phyloP scores from a whole-genome alignment of 2,888 invertebrate genomes.

The Caenorhabditis sinica region DNA sequence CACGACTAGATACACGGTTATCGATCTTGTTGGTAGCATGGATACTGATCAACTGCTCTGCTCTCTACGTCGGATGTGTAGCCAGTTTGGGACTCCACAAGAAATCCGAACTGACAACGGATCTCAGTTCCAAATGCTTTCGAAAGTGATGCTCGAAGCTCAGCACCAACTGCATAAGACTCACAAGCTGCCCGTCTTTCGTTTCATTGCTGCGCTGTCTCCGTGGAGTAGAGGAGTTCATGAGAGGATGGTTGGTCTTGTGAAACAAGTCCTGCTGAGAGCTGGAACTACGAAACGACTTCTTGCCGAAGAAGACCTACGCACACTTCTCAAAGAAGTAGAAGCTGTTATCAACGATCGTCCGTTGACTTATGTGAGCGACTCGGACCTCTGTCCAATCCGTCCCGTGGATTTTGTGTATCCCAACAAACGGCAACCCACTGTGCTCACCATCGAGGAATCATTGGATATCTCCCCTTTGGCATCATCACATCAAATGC shows the following conservation, averaged over 20 bases:
- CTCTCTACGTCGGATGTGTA: conserved; percentile 11
- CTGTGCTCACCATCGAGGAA: conserved; percentile 7
- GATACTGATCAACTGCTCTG: background rate
- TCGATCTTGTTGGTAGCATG: conserved; percentile 6
- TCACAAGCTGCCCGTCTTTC: conserved; percentile 11
- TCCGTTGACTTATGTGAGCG: conserved; percentile 4
- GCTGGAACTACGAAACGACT: conserved; percentile 2
- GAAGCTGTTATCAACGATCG: conserved; percentile 15
- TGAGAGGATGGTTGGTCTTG: conserved; percentile 83
- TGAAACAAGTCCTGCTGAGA: background rate
- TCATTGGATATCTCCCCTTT: background rate
- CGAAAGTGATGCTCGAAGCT: background rate
- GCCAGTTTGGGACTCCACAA: conserved; percentile 24
- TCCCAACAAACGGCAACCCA: conserved; percentile 11
- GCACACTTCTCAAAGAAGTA: conserved; percentile 12
- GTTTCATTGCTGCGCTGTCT: conserved; percentile 33
- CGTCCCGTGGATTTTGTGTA: conserved; percentile 25
- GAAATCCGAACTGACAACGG: conserved; percentile 36
- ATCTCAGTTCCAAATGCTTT: conserved; percentile 8
- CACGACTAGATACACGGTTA: conserved; percentile 14
- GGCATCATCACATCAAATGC: background rate
- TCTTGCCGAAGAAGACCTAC: background rate
- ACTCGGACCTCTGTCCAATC: background rate
- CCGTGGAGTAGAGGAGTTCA: conserved; percentile 82
- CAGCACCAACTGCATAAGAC: background rate